These are phyloP conservation scores for Scyliorhinus canicula DNA, from an alignment of 2,797 vertebrate species.

Conservation along the genomic window DNA sequence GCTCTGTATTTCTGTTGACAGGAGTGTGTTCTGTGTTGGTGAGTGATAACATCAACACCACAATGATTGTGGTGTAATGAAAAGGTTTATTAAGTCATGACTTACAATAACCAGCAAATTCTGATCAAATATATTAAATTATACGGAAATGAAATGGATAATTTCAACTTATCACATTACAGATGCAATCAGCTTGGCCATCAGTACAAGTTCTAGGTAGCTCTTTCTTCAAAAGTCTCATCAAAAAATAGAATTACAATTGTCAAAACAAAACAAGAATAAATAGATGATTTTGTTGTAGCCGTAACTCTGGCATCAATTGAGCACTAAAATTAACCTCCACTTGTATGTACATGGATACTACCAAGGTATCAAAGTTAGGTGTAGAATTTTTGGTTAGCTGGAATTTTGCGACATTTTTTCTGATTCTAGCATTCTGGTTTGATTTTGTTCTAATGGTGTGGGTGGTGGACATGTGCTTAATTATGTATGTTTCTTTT, in stretches of 20 bases:
- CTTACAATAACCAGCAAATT: neutral
- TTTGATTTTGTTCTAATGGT: neutral
- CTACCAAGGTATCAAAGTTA: neutral
- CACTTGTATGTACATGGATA: neutral
- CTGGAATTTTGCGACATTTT: neutral
- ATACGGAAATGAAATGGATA: neutral
- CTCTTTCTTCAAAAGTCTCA: neutral
- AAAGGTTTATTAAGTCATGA: neutral
- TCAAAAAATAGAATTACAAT: slow-evolving; percentile 1
- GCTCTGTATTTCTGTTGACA: neutral
- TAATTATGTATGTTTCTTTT: neutral
- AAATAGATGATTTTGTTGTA: neutral
- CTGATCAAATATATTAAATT: neutral
- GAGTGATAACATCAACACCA: slow-evolving; percentile 1
- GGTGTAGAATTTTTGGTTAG: neutral
- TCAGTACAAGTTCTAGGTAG: neutral
- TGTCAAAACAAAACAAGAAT: neutral
- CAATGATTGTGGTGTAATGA: neutral
- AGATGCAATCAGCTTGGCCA: neutral
- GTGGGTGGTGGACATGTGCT: neutral
- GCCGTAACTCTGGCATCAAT: neutral
- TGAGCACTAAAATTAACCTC: neutral
- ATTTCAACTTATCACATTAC: neutral
- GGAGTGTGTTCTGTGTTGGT: neutral
- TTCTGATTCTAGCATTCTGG: neutral